A percentile compares a stretch with the other conserved stretches of the same genome.
Conservation (phyloP, 2,797 vertebrate species). For the Liparis tanakae region DNA sequence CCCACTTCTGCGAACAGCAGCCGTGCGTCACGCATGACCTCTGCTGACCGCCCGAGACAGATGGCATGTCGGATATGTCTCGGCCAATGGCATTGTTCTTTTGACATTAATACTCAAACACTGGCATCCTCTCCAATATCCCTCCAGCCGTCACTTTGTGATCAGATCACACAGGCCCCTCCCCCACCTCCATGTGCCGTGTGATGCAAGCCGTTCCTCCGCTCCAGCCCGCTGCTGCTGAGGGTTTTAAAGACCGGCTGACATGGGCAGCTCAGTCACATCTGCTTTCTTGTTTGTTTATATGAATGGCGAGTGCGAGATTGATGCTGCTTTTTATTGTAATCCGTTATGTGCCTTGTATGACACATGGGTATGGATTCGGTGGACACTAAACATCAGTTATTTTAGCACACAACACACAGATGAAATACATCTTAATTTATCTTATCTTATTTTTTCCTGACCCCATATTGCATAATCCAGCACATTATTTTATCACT, state of each 20-base stretch:
- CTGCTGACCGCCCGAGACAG: slow-evolving; percentile 56
- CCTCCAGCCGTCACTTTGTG: slow-evolving; percentile 53
- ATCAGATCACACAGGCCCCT: slow-evolving; percentile 57
- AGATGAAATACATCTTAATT: slow-evolving; percentile 10
- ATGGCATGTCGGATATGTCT: slow-evolving; percentile 66
- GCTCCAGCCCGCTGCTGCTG: slow-evolving; percentile 16
- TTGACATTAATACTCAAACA: slow-evolving; percentile 77
- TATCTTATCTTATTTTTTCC: neutral
- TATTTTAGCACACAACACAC: slow-evolving; percentile 10
- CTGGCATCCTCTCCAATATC: slow-evolving; percentile 56
- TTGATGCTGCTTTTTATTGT: slow-evolving; percentile 60
- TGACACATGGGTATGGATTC: slow-evolving; percentile 32
- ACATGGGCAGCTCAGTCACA: slow-evolving; percentile 60
- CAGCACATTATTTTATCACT: neutral
- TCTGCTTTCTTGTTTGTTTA: slow-evolving; percentile 58
- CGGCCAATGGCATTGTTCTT: slow-evolving; percentile 76
- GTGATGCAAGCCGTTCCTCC: slow-evolving; percentile 52
- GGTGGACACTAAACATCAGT: slow-evolving; percentile 5
- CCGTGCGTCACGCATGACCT: slow-evolving; percentile 56
- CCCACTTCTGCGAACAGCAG: slow-evolving; percentile 27
- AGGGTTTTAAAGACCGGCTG: slow-evolving; percentile 52
- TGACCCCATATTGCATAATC: neutral
- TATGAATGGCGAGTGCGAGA: slow-evolving; percentile 43
- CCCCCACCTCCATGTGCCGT: slow-evolving; percentile 31
- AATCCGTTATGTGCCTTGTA: slow-evolving; percentile 41